Base-by-base conservation (phyloP, 2,888 invertebrate genomes). In the Osmoderma eremita region DNA sequence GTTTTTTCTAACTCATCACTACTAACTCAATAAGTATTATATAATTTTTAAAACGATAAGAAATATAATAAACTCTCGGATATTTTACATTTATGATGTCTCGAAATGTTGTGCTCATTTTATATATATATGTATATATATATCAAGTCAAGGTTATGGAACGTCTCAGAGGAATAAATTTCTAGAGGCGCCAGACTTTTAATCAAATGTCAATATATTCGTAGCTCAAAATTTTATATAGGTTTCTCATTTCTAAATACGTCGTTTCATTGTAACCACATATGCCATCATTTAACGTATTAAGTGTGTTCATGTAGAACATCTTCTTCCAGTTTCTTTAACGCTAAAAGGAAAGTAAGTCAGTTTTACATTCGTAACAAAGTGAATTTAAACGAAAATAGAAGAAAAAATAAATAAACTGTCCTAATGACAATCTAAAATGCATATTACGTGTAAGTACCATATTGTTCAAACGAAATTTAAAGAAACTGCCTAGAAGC, bases 141-240 rank as follows among this genome's bases (percentile, higher is more conserved):
- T 61, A 45, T 61, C 45, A 61, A 61, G 45, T 76, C 77, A 74
- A 58, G 36, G 51, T 51, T 53, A 63, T 41, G 20, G 39, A 15
- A 30, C 30, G 41, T 39, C 51, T 63, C 42, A 62, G 53, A 61
- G 62, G 38, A 62, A 30, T 30, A 30, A 30, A 61, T 49, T 61
- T 51, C 63, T 51, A 45, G 56, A 39, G 64, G 64, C 62, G 61
- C 6, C 68, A 65, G n/a, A 66, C 56, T 58, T 77, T 78, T 77
- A 78, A 80, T 79, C 78, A 77, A 80, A 81, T 81, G 82, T 82
- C 81, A 82, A 82, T 82, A 30, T 30, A 82, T 76, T 77, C 77
- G 77, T 81, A 81, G 81, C 81, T 81, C 81, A 81, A 78, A 78
- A 67, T 66, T 70, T 69, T 69, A 49, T 68, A 68, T 68, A 68